phyloP scores from a whole-genome alignment of 2,113 vertebrate species.

The Callithrix jacchus region DNA sequence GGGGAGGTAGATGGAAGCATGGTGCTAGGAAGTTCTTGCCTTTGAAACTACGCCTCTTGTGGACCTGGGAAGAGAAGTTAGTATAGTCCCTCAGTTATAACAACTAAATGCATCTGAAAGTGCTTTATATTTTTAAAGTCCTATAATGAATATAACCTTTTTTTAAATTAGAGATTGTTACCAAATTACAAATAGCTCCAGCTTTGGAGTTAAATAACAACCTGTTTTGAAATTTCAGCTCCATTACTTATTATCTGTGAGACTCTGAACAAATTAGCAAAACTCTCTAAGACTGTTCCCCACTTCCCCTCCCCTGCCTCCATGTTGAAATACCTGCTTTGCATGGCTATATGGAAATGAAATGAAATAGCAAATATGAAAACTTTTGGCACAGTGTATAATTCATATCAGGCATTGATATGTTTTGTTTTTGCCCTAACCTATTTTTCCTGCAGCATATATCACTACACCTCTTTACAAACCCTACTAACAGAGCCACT shows the following conservation, averaged over 20 bases:
- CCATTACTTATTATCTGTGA: constrained; percentile 6
- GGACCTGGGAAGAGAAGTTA: too few relatives aligned
- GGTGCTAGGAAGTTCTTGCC: too few relatives aligned
- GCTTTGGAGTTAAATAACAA: constrained; percentile 11
- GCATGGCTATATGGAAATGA: neutral
- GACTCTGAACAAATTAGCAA: neutral
- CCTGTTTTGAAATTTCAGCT: neutral
- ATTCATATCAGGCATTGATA: neutral
- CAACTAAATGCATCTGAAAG: neutral
- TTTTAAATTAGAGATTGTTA: neutral
- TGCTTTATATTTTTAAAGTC: constrained; percentile 8
- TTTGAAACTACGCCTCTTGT: too few relatives aligned
- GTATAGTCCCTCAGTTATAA: neutral
- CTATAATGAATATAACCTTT: neutral
- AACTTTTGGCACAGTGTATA: neutral
- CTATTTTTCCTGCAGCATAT: neutral
- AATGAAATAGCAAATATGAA: neutral
- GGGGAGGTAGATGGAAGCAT: too few relatives aligned
- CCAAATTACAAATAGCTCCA: neutral
- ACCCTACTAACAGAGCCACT: neutral
- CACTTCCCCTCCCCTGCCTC: neutral
- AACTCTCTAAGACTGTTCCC: neutral
- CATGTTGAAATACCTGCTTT: neutral
- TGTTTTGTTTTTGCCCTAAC: neutral
- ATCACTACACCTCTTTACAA: neutral